A percentile compares a stretch with the other conserved stretches of the same genome.
Evolutionary conservation across 1,140 invertebrate genomes (phyloP).

Genomic region (Bombus waltoni): DNA sequence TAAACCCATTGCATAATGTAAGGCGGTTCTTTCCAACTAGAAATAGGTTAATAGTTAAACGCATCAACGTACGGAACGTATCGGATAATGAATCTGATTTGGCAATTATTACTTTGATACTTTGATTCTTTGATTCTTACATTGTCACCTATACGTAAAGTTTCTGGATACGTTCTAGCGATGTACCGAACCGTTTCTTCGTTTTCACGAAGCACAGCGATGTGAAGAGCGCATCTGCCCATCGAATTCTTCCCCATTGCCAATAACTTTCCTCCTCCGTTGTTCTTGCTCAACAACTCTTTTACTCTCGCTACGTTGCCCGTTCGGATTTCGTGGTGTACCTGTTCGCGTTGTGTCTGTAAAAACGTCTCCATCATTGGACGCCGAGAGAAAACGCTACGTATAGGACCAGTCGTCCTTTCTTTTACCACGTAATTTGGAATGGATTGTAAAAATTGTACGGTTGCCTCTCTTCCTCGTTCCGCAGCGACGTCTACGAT

Average conservation of each 20-base stretch:
- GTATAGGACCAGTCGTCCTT: too few species aligned
- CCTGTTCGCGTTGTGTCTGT: conserved; percentile 88
- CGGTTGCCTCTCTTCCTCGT: conserved; percentile 86
- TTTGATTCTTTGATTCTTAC: conserved; percentile 83
- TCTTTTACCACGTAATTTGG: conserved; percentile 87
- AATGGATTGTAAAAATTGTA: conserved; percentile 87
- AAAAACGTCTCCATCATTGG: conserved; percentile 19
- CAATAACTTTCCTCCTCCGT: conserved; percentile 86
- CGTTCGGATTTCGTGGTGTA: conserved; percentile 89
- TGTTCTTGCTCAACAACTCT: conserved; percentile 83
- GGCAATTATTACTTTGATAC: too few species aligned
- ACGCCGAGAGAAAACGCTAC: too few species aligned
- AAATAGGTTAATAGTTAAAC: conserved; percentile 57
- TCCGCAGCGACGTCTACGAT: conserved; percentile 88
- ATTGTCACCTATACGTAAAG: conserved; percentile 91
- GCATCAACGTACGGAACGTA: too few species aligned
- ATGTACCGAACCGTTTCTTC: conserved; percentile 90
- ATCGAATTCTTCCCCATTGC: conserved; percentile 89
- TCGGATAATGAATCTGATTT: too few species aligned
- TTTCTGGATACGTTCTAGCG: conserved; percentile 88
- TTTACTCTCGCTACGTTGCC: conserved; percentile 86
- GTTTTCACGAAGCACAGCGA: conserved; percentile 91
- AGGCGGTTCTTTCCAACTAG: conserved; percentile 91
- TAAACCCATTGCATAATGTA: conserved; percentile 95
- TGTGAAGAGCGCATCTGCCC: conserved; percentile 89